Evolutionary conservation across 2,888 invertebrate species (phyloP).

Genomic region (Neoitamus cyanurus): DNA sequence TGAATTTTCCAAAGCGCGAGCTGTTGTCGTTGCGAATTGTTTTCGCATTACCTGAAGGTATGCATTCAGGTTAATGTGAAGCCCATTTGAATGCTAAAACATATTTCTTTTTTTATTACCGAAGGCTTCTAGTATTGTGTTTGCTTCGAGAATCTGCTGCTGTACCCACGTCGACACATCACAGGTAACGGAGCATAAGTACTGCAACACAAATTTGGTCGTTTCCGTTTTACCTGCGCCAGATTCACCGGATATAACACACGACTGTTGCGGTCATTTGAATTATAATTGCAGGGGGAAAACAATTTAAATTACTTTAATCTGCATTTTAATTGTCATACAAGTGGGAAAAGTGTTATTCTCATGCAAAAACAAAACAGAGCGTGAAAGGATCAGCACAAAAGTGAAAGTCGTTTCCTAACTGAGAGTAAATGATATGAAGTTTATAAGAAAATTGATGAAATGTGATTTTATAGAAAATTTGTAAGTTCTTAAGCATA

Average conservation of each 20-base stretch:
- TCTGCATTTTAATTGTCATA: neutral
- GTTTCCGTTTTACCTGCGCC: conserved; percentile 95
- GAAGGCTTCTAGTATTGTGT: conserved; percentile 92
- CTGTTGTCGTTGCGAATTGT: conserved; percentile 94
- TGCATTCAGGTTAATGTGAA: neutral
- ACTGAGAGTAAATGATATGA: too few relatives aligned
- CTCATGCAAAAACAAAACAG: neutral
- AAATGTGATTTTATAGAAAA: neutral
- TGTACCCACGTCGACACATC: conserved; percentile 93
- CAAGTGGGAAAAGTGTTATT: neutral
- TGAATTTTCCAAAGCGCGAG: conserved; percentile 94
- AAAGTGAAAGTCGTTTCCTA: neutral
- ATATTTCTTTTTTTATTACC: conserved; percentile 69
- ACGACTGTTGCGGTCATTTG: conserved; percentile 73
- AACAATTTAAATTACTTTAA: neutral
- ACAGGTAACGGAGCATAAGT: conserved; percentile 87
- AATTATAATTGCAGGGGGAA: neutral
- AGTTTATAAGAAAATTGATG: too few relatives aligned
- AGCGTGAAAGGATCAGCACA: neutral
- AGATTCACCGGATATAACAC: conserved; percentile 92
- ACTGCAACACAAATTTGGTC: conserved; percentile 91
- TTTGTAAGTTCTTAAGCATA: too few relatives aligned
- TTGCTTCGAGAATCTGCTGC: conserved; percentile 93
- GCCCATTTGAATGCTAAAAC: neutral
- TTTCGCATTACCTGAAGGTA: conserved; percentile 85